These are phyloP conservation scores for Odontothrips loti DNA, from an alignment of 2,888 invertebrate species.

Conservation along the genomic window DNA sequence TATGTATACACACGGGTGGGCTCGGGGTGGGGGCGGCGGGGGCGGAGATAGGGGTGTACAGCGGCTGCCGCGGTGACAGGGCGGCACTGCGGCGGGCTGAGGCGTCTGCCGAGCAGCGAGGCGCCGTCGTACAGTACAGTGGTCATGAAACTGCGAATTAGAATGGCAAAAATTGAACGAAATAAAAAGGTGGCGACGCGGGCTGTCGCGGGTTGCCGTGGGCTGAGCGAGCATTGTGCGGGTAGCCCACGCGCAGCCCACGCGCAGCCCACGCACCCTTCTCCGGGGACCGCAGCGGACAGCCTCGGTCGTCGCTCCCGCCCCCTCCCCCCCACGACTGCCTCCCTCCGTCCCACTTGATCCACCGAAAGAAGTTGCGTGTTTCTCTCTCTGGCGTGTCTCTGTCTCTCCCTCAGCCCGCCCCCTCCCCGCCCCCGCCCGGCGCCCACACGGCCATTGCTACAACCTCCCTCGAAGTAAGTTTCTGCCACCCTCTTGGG, in stretches of 20 bases:
- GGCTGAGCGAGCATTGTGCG: background rate
- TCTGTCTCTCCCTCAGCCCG: background rate
- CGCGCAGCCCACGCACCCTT: background rate
- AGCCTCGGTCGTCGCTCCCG: background rate
- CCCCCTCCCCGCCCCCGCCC: background rate
- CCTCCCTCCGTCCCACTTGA: background rate
- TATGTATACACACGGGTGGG: constrained; percentile 24
- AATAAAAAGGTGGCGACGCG: too few species aligned
- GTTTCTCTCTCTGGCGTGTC: background rate
- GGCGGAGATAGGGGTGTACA: background rate
- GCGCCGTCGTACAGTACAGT: too few species aligned
- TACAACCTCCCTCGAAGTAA: background rate
- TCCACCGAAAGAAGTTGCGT: background rate
- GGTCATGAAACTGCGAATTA: too few species aligned
- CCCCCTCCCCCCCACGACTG: background rate
- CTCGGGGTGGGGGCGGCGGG: background rate
- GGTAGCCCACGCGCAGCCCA: background rate
- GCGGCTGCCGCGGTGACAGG: background rate
- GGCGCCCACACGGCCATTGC: background rate
- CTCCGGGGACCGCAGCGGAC: background rate
- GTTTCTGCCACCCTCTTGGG: background rate
- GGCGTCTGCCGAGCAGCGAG: background rate
- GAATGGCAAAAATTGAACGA: too few species aligned
- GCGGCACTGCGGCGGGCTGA: background rate
- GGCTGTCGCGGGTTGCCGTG: background rate